Evolutionary conservation across 2,113 vertebrate genomes (phyloP).

Genomic region (Paracanthobrama guichenoti): DNA sequence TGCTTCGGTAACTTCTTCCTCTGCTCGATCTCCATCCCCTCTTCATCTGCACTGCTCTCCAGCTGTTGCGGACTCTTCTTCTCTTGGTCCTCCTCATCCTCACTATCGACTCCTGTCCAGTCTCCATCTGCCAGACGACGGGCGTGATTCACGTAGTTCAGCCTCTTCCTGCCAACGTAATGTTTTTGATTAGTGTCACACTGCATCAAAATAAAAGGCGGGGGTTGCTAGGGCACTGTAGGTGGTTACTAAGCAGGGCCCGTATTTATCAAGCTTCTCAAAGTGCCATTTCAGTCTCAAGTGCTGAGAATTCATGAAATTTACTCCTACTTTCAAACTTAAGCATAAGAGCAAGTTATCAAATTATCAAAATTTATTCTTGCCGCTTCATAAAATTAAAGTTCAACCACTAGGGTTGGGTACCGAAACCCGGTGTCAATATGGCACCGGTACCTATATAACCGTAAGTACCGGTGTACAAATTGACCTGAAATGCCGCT

Average conservation of each 20-base stretch:
- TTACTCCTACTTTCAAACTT: no score
- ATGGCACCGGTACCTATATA: no score
- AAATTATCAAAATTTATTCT: no score
- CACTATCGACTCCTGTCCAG: constrained; percentile 83
- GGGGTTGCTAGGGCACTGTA: neutral
- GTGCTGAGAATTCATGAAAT: no score
- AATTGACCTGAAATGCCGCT: no score
- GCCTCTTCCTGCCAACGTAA: constrained; percentile 78
- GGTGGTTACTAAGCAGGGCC: neutral
- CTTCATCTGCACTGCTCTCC: constrained; percentile 69
- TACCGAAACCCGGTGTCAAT: no score
- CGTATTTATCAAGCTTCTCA: no score
- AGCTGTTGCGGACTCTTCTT: constrained; percentile 66
- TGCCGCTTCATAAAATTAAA: no score
- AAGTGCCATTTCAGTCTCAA: no score
- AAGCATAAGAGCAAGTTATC: no score
- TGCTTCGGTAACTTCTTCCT: constrained; percentile 85
- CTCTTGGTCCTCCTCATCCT: constrained; percentile 73
- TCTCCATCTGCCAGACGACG: constrained; percentile 91
- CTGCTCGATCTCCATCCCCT: constrained; percentile 88
- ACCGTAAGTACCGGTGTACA: no score
- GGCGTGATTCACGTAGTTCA: constrained; percentile 96
- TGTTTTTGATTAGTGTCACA: neutral
- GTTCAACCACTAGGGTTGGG: no score
- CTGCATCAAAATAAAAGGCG: neutral